Conservation (phyloP, 2,888 invertebrate species). For the Saturnia pavonia region DNA sequence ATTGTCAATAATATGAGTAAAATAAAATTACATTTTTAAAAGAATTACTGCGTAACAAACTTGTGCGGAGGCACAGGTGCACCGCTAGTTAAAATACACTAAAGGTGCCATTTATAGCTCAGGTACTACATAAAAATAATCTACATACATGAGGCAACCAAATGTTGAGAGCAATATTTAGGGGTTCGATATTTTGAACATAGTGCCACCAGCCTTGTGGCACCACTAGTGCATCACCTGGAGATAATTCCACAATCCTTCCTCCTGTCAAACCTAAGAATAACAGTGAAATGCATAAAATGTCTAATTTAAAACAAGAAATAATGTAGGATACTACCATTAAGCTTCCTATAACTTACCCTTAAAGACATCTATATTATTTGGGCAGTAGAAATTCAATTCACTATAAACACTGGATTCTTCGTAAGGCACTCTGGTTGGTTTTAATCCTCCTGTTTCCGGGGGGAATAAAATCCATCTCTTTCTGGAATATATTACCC, state of each 20-base stretch:
- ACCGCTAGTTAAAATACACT: no score
- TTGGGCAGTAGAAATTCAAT: constrained; percentile 89
- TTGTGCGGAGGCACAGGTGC: no score
- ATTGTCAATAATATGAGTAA: no score
- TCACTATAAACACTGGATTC: constrained; percentile 96
- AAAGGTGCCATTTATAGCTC: no score
- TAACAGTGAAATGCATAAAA: constrained; percentile 17
- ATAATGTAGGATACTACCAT: background rate
- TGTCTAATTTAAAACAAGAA: background rate
- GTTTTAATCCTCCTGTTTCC: constrained; percentile 84
- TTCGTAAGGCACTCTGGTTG: constrained; percentile 96
- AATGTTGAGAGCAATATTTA: constrained; percentile 84
- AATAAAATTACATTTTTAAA: no score
- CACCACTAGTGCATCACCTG: constrained; percentile 94
- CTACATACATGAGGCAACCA: constrained; percentile 87
- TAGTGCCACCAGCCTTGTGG: constrained; percentile 99
- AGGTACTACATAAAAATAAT: no score
- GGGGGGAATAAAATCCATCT: constrained; percentile 96
- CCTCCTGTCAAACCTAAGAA: constrained; percentile 62
- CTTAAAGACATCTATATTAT: constrained; percentile 69
- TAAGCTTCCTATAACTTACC: constrained; percentile 47
- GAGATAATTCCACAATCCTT: constrained; percentile 85
- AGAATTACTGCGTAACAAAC: no score
- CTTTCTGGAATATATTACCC: constrained; percentile 82
- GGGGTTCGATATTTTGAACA: constrained; percentile 91